phyloP scores from a whole-genome alignment of 37 sponge, comb jelly and placozoan genomes.

The Geodia barretti region DNA sequence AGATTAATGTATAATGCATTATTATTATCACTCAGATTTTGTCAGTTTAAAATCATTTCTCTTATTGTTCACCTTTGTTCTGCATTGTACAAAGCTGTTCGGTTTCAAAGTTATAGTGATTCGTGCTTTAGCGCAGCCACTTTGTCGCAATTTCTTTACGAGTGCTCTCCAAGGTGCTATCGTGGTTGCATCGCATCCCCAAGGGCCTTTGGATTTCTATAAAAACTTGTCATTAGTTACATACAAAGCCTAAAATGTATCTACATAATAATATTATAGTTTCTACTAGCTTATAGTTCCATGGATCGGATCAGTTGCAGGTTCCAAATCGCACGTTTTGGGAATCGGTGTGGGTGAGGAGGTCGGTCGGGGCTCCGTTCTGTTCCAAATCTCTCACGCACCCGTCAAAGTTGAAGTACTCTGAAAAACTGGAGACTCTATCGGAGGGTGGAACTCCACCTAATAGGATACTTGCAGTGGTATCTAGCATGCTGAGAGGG shows the following conservation, averaged over 20 bases:
- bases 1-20: too few species aligned
- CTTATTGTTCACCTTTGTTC: slow-evolving; percentile 8
- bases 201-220: too few species aligned
- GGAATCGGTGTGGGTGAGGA: not conserved
- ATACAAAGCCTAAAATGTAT: too few species aligned
- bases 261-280: not conserved
- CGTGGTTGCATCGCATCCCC: too few species aligned
- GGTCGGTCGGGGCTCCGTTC: slow-evolving; percentile 28
- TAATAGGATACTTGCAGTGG: slow-evolving; percentile 30
- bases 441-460: slow-evolving; percentile 26
- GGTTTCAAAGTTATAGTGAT: too few species aligned
- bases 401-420: slow-evolving; percentile 22
- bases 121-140: too few species aligned
- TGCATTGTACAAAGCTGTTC: too few species aligned
- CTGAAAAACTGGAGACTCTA: not conserved
- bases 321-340: slow-evolving; percentile 48
- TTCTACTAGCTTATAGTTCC: not conserved
- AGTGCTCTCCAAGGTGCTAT: too few species aligned
- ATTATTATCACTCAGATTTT: too few species aligned
- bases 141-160: too few species aligned
- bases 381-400: slow-evolving; percentile 48
- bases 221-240: too few species aligned
- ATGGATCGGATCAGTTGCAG: slow-evolving; percentile 33
- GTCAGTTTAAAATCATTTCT: too few species aligned
- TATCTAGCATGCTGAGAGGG: slow-evolving; percentile 26